Conservation (phyloP, 2,888 invertebrate species). For the Neoascia interrupta region DNA sequence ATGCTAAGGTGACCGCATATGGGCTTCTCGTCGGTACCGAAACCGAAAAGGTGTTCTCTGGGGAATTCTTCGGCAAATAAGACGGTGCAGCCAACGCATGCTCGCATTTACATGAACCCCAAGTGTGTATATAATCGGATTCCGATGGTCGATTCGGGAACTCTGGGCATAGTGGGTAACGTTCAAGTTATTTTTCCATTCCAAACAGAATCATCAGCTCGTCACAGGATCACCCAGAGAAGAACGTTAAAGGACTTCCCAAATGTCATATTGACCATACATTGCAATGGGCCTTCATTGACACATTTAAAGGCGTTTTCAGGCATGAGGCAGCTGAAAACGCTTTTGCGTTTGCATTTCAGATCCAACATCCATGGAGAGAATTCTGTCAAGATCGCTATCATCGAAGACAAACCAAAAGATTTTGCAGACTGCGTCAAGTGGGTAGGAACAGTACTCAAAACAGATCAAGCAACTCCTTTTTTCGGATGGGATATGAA, state of each 20-base stretch:
- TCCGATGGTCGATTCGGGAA: slow-evolving; percentile 97
- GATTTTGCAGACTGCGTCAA: slow-evolving; percentile 91
- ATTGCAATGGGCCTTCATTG: slow-evolving; percentile 94
- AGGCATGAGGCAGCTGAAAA: slow-evolving; percentile 94
- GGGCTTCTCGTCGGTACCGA: slow-evolving; percentile 96
- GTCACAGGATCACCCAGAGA: slow-evolving; percentile 99
- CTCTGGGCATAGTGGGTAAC: slow-evolving; percentile 98
- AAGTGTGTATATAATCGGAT: slow-evolving; percentile 98
- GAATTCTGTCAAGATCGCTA: slow-evolving; percentile 86
- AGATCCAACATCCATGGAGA: slow-evolving; percentile 91
- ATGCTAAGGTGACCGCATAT: slow-evolving; percentile 88
- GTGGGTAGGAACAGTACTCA: slow-evolving; percentile 96
- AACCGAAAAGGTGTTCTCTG: slow-evolving; percentile 96
- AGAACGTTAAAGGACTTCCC: slow-evolving; percentile 99
- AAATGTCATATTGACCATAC: slow-evolving; percentile 98
- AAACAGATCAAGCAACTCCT: slow-evolving; percentile 97
- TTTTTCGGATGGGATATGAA: too few relatives aligned
- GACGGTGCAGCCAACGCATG: slow-evolving; percentile 98
- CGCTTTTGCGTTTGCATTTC: slow-evolving; percentile 89
- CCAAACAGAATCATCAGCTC: slow-evolving; percentile 97
- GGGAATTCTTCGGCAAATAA: slow-evolving; percentile 94
- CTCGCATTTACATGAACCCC: slow-evolving; percentile 98
- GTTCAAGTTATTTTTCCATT: slow-evolving; percentile 98
- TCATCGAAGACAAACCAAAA: slow-evolving; percentile 92
- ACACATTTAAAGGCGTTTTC: slow-evolving; percentile 96